Evolutionary conservation across 2,888 invertebrate genomes (phyloP).

Genomic region (Nomada lathburiana): DNA sequence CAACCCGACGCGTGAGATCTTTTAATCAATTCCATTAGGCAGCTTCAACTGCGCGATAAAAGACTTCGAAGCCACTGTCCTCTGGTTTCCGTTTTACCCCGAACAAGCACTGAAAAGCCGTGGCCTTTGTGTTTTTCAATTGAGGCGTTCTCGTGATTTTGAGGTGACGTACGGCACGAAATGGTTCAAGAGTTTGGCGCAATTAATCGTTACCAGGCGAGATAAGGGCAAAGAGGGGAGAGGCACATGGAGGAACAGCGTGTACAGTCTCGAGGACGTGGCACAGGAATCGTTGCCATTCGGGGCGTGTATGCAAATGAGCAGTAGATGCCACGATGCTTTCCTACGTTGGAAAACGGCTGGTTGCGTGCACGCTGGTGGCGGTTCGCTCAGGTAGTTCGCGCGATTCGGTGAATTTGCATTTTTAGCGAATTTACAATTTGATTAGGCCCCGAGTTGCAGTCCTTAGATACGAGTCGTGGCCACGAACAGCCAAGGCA

Average conservation of each 20-base stretch:
- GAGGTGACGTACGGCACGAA: conserved; percentile 22
- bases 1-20: too few relatives aligned
- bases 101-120: background rate
- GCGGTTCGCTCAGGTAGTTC: conserved; percentile 66
- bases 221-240: conserved; percentile 47
- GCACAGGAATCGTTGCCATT: conserved; percentile 73
- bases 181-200: conserved; percentile 35
- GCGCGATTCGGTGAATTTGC: conserved; percentile 78
- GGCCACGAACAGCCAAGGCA: conserved; percentile 11
- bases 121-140: too few relatives aligned
- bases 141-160: conserved; percentile 20
- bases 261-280: background rate
- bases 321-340: conserved; percentile 68
- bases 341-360: conserved; percentile 60
- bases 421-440: conserved; percentile 82
- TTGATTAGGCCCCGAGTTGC: conserved; percentile 78
- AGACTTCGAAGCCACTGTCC: too few relatives aligned
- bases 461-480: conserved; percentile 29
- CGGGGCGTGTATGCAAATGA: conserved; percentile 78
- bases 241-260: conserved; percentile 23
- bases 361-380: conserved; percentile 66
- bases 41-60: too few relatives aligned
- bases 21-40: too few relatives aligned
- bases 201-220: conserved; percentile 64
- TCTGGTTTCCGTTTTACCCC: background rate